Base-by-base conservation (phyloP, 2,113 vertebrate species). In the Lutjanus erythropterus region DNA sequence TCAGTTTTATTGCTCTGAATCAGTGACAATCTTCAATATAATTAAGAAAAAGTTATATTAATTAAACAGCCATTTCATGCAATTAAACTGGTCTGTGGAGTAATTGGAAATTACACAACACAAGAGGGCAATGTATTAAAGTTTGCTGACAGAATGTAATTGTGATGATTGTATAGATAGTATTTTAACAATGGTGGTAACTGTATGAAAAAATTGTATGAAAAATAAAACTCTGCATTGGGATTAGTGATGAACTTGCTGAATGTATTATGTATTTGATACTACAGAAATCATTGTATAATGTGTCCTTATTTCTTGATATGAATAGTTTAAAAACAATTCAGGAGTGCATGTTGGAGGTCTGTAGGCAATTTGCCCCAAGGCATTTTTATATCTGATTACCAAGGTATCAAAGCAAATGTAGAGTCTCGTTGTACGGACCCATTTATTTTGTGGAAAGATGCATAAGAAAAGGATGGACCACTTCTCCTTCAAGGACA, bases 21-120 rank as follows among this genome's bases (percentile, higher is more conserved):
- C 62, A 66, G 62, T 50, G 35, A 81, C 81, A 81, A 61, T 88
- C 35, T 73, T 71, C 6, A 69, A 46, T 49, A 56, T 78, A 68
- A 86, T 78, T 81, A 81, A 61, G 39, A 78, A 80, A 88, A 83
- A 71, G 4, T 41, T 37, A 8, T 27, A 39, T 82, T 65, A 77
- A 86, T 89, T 78, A 78, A 41, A 35, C 2, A 50, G 15, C 23
- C 27, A 81, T 87, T 81, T 58, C 29, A 67, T 60, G 41, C 49
- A 81, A 71, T 72, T 35, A 77, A 56, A 73, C 4, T 52, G 15
- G 14, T 47, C 21, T 44, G 29, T 50, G 37, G 64, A 65, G 31
- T 56, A 83, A 72, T 56, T 65, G n/a, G 31, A 78, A 80, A 78
- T 77, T 37, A 52, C 53, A 14, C 33, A 59, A 41, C 56, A 76